A percentile compares a stretch with the other conserved stretches of the same genome.
These are phyloP conservation scores for human (Homo sapiens) DNA, from an alignment of 2,113 vertebrate species.

Conservation along the genomic window DNA sequence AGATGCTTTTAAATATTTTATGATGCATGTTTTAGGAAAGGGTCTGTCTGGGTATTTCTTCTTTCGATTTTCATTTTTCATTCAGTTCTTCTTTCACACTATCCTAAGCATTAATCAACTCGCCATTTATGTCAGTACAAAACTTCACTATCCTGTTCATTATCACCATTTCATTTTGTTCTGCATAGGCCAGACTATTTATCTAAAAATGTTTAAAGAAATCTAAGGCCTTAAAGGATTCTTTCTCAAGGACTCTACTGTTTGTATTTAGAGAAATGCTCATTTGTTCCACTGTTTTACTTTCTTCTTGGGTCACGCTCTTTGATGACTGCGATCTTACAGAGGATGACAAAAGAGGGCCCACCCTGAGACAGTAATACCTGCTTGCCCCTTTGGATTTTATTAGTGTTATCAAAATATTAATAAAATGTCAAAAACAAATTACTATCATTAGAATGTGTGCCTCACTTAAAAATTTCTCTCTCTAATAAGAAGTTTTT, in stretches of 20 bases:
- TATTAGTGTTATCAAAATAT: background rate
- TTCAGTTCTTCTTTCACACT: background rate
- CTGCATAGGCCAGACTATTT: background rate
- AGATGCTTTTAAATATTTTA: background rate
- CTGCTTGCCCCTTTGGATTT: background rate
- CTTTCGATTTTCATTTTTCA: background rate
- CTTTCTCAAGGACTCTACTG: background rate
- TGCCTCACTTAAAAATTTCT: background rate
- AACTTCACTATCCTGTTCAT: background rate
- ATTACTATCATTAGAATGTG: background rate
- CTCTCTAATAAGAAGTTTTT: background rate
- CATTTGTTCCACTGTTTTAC: background rate
- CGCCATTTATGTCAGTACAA: background rate
- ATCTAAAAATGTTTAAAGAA: background rate
- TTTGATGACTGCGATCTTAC: background rate
- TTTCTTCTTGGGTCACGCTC: background rate
- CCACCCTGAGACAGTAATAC: background rate
- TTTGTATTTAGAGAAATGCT: background rate
- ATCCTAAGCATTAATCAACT: background rate
- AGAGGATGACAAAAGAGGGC: background rate
- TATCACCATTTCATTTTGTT: background rate
- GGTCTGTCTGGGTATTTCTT: background rate
- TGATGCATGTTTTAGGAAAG: background rate
- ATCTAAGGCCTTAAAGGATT: background rate
- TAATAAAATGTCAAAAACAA: background rate